A percentile compares a stretch with the other conserved stretches of the same genome.
Conservation (phyloP, 1,140 invertebrate genomes). For the Cherax destructor region DNA sequence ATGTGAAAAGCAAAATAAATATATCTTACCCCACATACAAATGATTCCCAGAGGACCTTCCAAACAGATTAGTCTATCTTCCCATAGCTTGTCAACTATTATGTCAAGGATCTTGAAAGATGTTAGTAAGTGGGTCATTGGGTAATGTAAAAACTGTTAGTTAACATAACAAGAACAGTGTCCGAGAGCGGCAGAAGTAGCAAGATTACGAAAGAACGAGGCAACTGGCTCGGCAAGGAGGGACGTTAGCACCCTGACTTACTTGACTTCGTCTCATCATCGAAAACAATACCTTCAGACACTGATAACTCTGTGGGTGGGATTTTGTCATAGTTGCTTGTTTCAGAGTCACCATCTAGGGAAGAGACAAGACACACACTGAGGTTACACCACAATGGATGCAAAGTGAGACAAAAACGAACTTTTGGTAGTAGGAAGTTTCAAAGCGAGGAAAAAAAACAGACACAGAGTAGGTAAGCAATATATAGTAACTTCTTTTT, state of each 20-base stretch:
- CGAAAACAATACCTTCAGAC: slow-evolving; percentile 65
- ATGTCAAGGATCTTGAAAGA: not conserved
- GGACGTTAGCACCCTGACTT: slow-evolving; percentile 65
- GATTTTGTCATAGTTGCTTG: slow-evolving; percentile 62
- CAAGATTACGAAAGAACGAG: slow-evolving; percentile 43
- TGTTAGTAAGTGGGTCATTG: slow-evolving; percentile 49
- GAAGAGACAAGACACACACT: slow-evolving; percentile 65
- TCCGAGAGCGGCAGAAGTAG: slow-evolving; percentile 54
- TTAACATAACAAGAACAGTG: slow-evolving; percentile 60
- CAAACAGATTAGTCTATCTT: slow-evolving; percentile 14
- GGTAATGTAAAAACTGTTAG: slow-evolving; percentile 27
- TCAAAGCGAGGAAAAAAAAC: not conserved
- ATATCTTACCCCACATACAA: not conserved
- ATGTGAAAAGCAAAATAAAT: not conserved
- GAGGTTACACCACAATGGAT: slow-evolving; percentile 54
- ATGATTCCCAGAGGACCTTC: not conserved
- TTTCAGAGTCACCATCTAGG: slow-evolving; percentile 67
- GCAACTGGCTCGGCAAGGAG: slow-evolving; percentile 59
- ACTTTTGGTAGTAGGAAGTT: not conserved
- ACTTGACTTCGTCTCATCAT: slow-evolving; percentile 64
- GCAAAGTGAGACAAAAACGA: slow-evolving; percentile 26
- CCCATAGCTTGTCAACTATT: slow-evolving; percentile 25
- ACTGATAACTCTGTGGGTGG: slow-evolving; percentile 61
- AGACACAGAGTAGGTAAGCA: not conserved
- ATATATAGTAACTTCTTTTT: not conserved